Evolutionary conservation across 2,113 vertebrate genomes (phyloP), one percentile per base, ranked within the genome.

Genomic region (Cottus gobio): DNA sequence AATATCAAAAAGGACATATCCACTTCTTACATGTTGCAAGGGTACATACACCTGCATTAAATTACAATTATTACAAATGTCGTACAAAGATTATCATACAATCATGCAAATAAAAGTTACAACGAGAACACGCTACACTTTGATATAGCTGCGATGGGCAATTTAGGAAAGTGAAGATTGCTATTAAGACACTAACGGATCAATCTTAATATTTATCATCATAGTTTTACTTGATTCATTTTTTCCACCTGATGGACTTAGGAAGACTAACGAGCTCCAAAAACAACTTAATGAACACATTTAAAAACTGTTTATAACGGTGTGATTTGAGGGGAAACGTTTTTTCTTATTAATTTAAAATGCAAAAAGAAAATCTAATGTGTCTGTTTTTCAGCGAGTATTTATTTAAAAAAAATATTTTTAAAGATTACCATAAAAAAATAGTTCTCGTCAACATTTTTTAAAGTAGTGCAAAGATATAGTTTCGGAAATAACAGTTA

Each of bases 391-490:
- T 83, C 54, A 37, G 11, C 64, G 24, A 80, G 70, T 22, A 18
- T 12, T 56, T 65, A 3, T 63, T 54, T 70, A 31, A 31, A 31
- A 31, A 31, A 31, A 31, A 31, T 3, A 31, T 82, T 80, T 83
- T 81, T 50, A 5, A 50, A 28, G 66, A 85, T 82, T 81, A 79
- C 61, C 65, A n/a, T 84, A 34, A 68, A 89, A 87, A 90, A 82
- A 77, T 78, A 89, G 37, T 77, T 84, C 24, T 87, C 68, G 68
- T 85, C 75, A 79, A 80, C 46, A 77, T 84, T 84, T 65, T 85
- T 86, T 74, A 46, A 89, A 88, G 88, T 94, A 94, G 94, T 95
- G 93, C 94, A 95, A 94, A 91, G 75, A 90, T 88, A 77, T 88
- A 84, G 65, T 83, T 91, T 92, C 65, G 74, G 86, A 62, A 73